phyloP scores from a whole-genome alignment of 2,888 invertebrate genomes.

The Amorpha juglandis region DNA sequence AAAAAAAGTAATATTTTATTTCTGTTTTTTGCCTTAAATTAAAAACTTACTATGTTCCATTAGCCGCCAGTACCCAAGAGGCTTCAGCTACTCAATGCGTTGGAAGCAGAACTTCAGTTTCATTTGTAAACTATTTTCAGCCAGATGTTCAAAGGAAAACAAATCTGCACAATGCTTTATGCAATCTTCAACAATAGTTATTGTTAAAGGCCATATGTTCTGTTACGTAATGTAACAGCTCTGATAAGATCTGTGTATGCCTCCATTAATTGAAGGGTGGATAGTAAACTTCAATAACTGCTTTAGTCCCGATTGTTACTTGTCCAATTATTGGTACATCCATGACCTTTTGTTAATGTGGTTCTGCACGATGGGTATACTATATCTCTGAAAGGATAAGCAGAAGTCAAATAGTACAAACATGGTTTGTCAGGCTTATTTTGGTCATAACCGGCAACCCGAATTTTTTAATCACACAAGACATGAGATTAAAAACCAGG shows the following conservation, averaged over 20 bases:
- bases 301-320: too few species aligned
- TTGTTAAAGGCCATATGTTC: constrained; percentile 11
- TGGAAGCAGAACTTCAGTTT: constrained; percentile 31
- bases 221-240: background rate
- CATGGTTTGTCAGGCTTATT: too few species aligned
- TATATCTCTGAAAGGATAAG: too few species aligned
- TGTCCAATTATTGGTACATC: too few species aligned
- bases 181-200: constrained; percentile 33
- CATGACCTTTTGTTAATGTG: too few species aligned
- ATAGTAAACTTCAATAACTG: background rate
- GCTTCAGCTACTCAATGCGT: constrained; percentile 11
- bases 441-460: too few species aligned
- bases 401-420: too few species aligned
- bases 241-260: background rate
- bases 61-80: background rate
- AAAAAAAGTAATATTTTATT: too few species aligned
- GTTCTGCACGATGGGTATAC: too few species aligned
- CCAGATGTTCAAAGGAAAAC: constrained; percentile 39
- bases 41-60: constrained; percentile 18
- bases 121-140: constrained; percentile 46
- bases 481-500: too few species aligned
- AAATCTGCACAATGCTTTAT: constrained; percentile 37
- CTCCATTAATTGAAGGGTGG: background rate
- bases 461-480: too few species aligned
- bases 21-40: background rate